phyloP scores from a whole-genome alignment of 2,113 vertebrate species.

The Physeter macrocephalus region DNA sequence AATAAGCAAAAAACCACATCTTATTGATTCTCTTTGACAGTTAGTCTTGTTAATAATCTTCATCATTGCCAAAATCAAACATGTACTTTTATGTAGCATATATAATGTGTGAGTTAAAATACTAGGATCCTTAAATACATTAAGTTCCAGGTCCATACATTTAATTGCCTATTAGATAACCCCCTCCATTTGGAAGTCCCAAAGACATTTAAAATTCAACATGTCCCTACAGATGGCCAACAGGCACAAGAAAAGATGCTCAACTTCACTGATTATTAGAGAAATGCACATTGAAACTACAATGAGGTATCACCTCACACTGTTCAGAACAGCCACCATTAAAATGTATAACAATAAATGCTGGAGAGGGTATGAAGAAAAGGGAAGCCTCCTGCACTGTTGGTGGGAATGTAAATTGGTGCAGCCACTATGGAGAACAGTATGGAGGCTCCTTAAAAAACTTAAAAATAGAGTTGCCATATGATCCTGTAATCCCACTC shows the following conservation, averaged over 20 bases:
- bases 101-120: neutral
- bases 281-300: neutral
- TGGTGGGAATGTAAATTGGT: neutral
- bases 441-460: neutral
- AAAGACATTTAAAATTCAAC: neutral
- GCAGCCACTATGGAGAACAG: neutral
- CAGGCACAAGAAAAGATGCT: neutral
- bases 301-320: neutral
- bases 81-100: neutral
- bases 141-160: neutral
- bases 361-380: neutral
- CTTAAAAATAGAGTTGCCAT: neutral
- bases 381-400: neutral
- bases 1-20: neutral
- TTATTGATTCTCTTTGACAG: neutral
- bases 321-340: neutral
- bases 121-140: neutral
- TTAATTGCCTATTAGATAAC: neutral
- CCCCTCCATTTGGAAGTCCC: neutral
- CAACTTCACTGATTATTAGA: neutral
- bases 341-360: neutral
- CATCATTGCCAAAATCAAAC: neutral
- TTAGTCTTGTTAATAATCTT: neutral
- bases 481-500: neutral
- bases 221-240: neutral